Evolutionary conservation across 2,797 vertebrate genomes (phyloP).

Genomic region (Lithobates pipiens): DNA sequence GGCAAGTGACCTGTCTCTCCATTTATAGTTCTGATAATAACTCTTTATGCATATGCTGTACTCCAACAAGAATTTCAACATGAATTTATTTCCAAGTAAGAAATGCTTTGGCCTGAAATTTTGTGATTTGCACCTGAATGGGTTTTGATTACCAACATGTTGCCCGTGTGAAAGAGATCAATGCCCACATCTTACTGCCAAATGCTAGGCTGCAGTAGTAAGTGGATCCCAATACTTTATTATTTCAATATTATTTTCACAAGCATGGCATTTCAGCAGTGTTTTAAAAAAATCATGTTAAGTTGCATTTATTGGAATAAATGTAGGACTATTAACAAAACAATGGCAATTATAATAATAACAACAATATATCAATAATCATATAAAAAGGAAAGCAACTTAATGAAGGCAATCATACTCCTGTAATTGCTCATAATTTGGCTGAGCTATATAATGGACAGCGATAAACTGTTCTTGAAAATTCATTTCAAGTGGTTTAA

Average conservation of each 20-base stretch:
- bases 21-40: conserved; percentile 63
- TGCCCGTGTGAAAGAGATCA: conserved; percentile 58
- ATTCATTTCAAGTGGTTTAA: background rate
- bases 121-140: conserved; percentile 60
- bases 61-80: conserved; percentile 61
- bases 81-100: conserved; percentile 58
- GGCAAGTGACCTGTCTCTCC: conserved; percentile 63
- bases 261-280: conserved; percentile 8
- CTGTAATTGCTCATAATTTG: background rate
- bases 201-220: conserved; percentile 27
- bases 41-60: conserved; percentile 63
- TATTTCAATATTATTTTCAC: conserved; percentile 30
- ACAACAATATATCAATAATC: background rate
- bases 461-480: background rate
- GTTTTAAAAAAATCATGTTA: background rate
- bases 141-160: conserved; percentile 61
- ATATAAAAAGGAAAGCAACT: background rate
- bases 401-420: background rate
- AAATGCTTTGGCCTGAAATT: conserved; percentile 45
- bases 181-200: conserved; percentile 50
- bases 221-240: conserved; percentile 47
- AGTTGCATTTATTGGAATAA: background rate
- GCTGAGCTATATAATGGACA: background rate
- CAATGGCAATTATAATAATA: background rate
- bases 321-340: background rate